Conservation (phyloP, 64 coral and sea anemone genomes). For the Montipora foliosa region DNA sequence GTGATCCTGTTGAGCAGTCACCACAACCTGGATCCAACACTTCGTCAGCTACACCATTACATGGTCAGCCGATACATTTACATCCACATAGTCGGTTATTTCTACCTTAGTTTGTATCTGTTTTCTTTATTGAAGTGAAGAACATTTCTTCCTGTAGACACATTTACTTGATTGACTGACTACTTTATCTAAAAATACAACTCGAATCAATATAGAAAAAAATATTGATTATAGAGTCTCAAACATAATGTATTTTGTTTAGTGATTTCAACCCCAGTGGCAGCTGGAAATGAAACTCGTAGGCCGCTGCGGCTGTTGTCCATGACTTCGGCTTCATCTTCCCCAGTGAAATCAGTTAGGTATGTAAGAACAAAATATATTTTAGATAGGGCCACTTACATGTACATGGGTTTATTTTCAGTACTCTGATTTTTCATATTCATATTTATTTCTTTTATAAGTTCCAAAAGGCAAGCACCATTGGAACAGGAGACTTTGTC, state of each 20-base stretch:
- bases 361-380: neutral
- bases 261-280: neutral
- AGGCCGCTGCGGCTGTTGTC: neutral
- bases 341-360: neutral
- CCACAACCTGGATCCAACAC: neutral
- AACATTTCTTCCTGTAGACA: neutral
- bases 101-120: neutral
- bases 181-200: no score
- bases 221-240: no score
- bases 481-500: neutral
- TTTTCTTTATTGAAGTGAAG: neutral
- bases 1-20: neutral
- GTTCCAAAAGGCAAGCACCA: neutral
- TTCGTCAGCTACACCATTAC: conserved; percentile 13
- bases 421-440: neutral
- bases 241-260: neutral
- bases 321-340: neutral
- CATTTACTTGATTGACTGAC: no score
- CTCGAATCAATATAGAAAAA: no score
- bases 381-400: neutral
- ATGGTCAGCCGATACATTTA: neutral
- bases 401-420: neutral
- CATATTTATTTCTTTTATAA: neutral
- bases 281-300: neutral
- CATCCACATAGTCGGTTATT: neutral